Evolutionary conservation across 2,797 vertebrate species (phyloP).

Genomic region (Salmo trutta): DNA sequence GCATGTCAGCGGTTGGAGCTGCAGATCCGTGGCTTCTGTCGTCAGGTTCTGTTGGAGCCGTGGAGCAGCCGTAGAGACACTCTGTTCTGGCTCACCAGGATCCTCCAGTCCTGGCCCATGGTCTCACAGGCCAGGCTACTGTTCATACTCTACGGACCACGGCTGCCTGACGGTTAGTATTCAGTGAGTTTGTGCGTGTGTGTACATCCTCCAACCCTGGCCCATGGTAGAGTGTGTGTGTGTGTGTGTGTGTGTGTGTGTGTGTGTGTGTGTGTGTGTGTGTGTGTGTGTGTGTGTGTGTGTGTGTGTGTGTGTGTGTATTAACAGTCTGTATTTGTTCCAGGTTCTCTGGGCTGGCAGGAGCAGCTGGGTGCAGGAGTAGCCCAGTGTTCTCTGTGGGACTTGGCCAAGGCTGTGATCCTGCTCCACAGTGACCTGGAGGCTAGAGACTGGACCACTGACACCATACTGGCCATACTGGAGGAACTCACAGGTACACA

Average conservation of each 20-base stretch:
- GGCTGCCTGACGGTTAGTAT: conserved; percentile 77
- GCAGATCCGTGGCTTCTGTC: conserved; percentile 83
- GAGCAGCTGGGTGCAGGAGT: conserved; percentile 78
- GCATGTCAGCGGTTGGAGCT: conserved; percentile 75
- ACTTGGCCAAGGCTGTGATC: conserved; percentile 81
- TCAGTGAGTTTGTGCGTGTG: no score
- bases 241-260: no score
- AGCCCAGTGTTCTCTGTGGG: conserved; percentile 77
- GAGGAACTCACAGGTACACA: conserved; percentile 86
- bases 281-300: no score
- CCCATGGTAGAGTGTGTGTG: no score
- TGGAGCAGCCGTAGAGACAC: conserved; percentile 73
- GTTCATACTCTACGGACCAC: conserved; percentile 88
- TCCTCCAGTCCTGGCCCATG: conserved; percentile 90
- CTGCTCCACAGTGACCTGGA: conserved; percentile 73
- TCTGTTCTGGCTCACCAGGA: conserved; percentile 84
- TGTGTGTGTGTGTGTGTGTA: no score
- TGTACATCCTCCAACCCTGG: no score
- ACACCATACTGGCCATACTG: conserved; percentile 82
- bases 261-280: no score
- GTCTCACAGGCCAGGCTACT: conserved; percentile 88
- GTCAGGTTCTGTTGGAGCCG: conserved; percentile 81
- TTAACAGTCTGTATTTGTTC: neutral
- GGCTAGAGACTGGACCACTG: conserved; percentile 77
- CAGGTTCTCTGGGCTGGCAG: conserved; percentile 84